These are phyloP conservation scores for Plutomurus gul DNA, from an alignment of 1,140 invertebrate species.

Conservation along the genomic window DNA sequence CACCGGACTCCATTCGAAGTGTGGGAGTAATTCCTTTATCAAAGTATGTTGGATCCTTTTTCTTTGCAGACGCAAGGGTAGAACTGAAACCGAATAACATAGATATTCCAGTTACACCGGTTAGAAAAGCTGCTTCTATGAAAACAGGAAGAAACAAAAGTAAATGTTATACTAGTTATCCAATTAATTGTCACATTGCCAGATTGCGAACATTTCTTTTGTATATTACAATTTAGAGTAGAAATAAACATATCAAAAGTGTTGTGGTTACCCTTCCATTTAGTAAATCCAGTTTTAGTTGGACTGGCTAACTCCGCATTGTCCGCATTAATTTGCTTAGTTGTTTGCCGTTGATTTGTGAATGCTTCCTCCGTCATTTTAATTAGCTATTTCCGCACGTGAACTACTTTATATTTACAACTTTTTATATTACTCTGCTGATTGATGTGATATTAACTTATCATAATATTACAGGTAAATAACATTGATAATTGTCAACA, in stretches of 20 bases:
- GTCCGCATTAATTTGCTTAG: neutral
- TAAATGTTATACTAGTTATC: too few species aligned
- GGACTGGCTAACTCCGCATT: neutral
- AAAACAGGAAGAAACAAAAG: too few species aligned
- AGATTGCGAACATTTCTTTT: too few species aligned
- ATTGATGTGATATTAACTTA: too few species aligned
- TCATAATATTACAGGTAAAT: too few species aligned
- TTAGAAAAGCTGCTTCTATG: slow-evolving; percentile 75
- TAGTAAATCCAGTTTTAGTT: neutral
- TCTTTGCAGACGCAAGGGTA: slow-evolving; percentile 75
- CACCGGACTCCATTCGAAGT: slow-evolving; percentile 69
- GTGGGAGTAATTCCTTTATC: slow-evolving; percentile 67
- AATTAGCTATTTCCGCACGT: too few species aligned
- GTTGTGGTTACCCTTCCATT: neutral
- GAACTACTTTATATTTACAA: too few species aligned
- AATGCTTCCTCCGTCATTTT: too few species aligned
- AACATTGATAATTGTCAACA: too few species aligned
- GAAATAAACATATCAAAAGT: neutral
- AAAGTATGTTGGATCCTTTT: slow-evolving; percentile 78
- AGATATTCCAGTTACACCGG: slow-evolving; percentile 76
- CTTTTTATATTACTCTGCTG: too few species aligned
- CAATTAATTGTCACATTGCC: too few species aligned
- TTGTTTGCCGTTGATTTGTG: neutral
- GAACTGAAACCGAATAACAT: slow-evolving; percentile 79
- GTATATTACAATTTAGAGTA: too few species aligned